Evolutionary conservation across 2,113 vertebrate genomes (phyloP).

Genomic region (Alces alces): DNA sequence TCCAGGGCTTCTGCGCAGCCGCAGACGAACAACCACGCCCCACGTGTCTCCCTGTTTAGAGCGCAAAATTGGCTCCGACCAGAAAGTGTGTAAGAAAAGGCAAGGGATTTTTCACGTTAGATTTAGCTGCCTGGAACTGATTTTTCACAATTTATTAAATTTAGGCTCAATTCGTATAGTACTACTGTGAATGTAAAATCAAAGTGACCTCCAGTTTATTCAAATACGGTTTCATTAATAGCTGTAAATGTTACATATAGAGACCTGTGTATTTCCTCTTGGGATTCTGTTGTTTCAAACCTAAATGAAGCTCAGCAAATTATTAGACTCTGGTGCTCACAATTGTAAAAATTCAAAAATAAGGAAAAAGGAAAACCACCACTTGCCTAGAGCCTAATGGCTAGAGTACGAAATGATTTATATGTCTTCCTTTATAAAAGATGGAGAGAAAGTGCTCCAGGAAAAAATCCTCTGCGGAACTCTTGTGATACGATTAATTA

Average conservation of each 20-base stretch:
- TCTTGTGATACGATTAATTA: not conserved
- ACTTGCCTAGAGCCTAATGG: not conserved
- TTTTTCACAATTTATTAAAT: not conserved
- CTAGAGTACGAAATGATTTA: not conserved
- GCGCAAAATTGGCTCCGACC: rapidly evolving
- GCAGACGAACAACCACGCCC: not conserved
- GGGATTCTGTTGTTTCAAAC: not conserved
- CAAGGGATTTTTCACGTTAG: not conserved
- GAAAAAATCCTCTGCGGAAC: not conserved
- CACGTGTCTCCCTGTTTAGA: rapidly evolving
- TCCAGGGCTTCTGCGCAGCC: not conserved
- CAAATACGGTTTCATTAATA: not conserved
- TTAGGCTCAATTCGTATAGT: not conserved
- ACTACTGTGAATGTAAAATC: not conserved
- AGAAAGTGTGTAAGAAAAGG: no score
- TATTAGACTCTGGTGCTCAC: not conserved
- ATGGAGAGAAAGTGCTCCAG: not conserved
- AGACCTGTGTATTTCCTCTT: not conserved
- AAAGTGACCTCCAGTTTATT: not conserved
- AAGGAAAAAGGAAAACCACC: not conserved
- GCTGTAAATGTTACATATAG: not conserved
- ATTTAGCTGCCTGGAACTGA: not conserved
- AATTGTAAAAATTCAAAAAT: not conserved
- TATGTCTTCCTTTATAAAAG: not conserved
- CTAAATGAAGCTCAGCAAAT: not conserved